These are phyloP conservation scores for Eolophus roseicapilla DNA, from an alignment of 2,113 vertebrate genomes.

Conservation along the genomic window DNA sequence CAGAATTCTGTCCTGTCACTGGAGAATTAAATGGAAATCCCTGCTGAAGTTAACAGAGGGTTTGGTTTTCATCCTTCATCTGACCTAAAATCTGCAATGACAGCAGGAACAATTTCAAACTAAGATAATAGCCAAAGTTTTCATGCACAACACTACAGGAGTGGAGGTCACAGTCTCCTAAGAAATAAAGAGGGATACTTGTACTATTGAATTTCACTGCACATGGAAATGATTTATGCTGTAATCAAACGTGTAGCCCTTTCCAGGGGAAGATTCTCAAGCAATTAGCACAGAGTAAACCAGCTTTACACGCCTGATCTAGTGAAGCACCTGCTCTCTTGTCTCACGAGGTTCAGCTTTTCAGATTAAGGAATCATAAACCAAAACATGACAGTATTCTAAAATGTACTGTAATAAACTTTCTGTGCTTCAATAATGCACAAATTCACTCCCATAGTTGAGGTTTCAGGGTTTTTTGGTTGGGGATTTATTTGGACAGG, in stretches of 20 bases:
- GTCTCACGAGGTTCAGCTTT: neutral
- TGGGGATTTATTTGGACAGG: neutral
- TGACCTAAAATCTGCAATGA: neutral
- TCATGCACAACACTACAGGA: neutral
- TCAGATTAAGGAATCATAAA: neutral
- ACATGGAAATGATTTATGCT: neutral
- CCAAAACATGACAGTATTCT: neutral
- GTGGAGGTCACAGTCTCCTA: neutral
- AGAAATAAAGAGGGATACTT: neutral
- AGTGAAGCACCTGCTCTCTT: neutral
- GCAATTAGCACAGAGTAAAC: neutral
- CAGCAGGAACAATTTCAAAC: neutral
- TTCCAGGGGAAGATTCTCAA: neutral
- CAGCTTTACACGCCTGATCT: neutral
- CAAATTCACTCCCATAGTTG: neutral
- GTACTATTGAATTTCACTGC: neutral
- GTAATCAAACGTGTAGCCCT: neutral
- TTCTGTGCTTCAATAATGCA: neutral
- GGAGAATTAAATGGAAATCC: neutral
- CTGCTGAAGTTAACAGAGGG: neutral
- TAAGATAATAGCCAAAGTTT: neutral
- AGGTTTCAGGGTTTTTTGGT: neutral
- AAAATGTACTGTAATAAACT: neutral
- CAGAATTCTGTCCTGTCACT: neutral
- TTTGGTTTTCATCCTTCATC: neutral